These are phyloP conservation scores for Sapayoa aenigma DNA, from an alignment of 2,113 vertebrate genomes.

Conservation along the genomic window DNA sequence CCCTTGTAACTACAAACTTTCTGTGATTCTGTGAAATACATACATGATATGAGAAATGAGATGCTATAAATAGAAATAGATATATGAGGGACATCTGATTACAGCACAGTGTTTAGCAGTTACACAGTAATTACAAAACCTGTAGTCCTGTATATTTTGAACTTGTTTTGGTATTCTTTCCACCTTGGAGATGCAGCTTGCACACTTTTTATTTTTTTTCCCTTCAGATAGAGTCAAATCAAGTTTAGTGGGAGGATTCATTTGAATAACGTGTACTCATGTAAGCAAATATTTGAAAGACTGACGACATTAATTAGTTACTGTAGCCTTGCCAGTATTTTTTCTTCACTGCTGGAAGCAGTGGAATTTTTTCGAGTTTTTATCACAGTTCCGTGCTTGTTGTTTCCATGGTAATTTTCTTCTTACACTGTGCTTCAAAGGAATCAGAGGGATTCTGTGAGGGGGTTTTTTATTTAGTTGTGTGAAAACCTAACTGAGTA, in stretches of 20 bases:
- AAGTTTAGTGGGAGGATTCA: not conserved
- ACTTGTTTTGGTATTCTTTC: not conserved
- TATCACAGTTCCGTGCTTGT: conserved; percentile 24
- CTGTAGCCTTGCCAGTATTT: not conserved
- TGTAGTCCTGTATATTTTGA: not conserved
- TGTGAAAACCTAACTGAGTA: conserved; percentile 4
- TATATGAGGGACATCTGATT: not conserved
- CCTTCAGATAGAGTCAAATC: not conserved
- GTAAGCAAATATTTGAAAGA: conserved; percentile 16
- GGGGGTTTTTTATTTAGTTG: conserved; percentile 29
- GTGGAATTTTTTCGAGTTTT: conserved; percentile 40
- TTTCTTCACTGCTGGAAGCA: conserved; percentile 35
- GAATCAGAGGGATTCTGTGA: conserved; percentile 19
- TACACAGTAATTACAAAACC: not conserved
- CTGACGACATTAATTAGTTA: not conserved
- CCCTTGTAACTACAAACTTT: not conserved
- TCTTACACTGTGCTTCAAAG: conserved; percentile 36
- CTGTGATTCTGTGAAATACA: not conserved
- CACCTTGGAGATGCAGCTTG: not conserved
- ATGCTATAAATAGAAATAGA: not conserved
- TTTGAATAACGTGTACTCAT: not conserved
- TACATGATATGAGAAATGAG: not conserved
- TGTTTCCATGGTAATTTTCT: conserved; percentile 69
- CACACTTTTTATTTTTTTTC: too few relatives aligned
- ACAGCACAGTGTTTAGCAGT: not conserved